These are phyloP conservation scores for Apolygus lucorum DNA, from an alignment of 1,140 invertebrate species.

Conservation along the genomic window DNA sequence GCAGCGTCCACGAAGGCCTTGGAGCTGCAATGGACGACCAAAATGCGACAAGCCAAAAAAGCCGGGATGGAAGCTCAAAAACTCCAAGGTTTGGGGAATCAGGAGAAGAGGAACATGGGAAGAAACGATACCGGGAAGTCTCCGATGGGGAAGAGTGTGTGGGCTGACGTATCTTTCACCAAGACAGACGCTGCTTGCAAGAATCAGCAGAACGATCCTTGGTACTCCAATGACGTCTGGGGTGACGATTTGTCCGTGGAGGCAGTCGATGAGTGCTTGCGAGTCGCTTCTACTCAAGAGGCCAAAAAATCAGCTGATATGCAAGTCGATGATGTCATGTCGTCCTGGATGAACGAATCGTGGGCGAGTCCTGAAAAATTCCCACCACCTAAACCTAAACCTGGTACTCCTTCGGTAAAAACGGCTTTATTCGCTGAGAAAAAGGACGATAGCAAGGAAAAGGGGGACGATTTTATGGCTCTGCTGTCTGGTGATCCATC, in stretches of 20 bases:
- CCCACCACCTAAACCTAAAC: background rate
- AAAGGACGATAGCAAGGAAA: background rate
- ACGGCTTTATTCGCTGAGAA: background rate
- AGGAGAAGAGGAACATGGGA: background rate
- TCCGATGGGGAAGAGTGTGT: background rate
- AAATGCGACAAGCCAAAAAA: background rate
- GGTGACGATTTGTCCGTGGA: conserved; percentile 14
- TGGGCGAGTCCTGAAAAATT: background rate
- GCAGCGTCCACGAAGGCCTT: background rate
- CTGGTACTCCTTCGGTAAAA: background rate
- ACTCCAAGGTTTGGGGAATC: background rate
- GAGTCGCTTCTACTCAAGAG: background rate
- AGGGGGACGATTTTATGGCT: background rate
- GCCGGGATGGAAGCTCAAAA: background rate
- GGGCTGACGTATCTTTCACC: background rate
- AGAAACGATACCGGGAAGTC: conserved; percentile 1
- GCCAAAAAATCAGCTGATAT: background rate
- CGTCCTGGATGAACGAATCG: background rate
- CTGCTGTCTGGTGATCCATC: background rate
- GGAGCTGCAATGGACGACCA: conserved; percentile 5
- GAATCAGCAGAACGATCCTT: conserved; percentile 16
- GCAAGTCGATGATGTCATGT: background rate
- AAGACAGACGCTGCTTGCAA: background rate
- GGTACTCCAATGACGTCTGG: conserved; percentile 17
- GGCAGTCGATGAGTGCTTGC: background rate